Evolutionary conservation across 2,113 vertebrate genomes (phyloP), one percentile per base, ranked within the genome.

Genomic region (Peromyscus maniculatus): DNA sequence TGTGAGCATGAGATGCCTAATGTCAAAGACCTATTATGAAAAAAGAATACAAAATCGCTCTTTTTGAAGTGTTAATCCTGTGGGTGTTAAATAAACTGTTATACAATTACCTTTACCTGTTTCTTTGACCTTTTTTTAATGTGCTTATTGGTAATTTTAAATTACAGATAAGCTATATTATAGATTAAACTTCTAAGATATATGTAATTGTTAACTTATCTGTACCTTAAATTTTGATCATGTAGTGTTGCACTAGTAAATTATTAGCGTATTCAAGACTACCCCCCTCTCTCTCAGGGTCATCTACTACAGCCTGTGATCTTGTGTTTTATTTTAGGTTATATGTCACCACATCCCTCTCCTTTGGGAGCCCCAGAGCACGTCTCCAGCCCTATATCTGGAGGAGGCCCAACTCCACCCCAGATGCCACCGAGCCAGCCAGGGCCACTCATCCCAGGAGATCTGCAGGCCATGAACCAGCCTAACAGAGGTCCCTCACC

Each of bases 261-360:
- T 24, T 36, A 24, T 77, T n/a, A 12, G 24, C 19, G 19, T 21
- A 52, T 36, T 86, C 21, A 31, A 67, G 80, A 71, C 26, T 66
- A 43, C 17, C 22, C 57, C 55, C 87, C n/a, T 75, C 43, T 96
- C n/a, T 72, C 43, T 72, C 16, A 10, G 69, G 75, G 59, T 93
- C 66, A 10, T 59, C 0, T 46, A 28, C 1, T 89, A 36, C 71
- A 97, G 28, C 72, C 66, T 93, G 13, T 98, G 75, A 93, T 57
- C 22, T 86, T 93, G 28, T 98, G 6, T 93, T 91, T 17, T 87
- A 4, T 96, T 98, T 4, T 59, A 99, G 99, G 99, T 93, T 99
- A 99, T 95, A 98, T 99, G 98, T 99, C 99, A 1, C 99, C 99
- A 6, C 99, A 99, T 87, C 99, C 99, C 0, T 99, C 99, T 82